phyloP scores from a whole-genome alignment of 1,140 invertebrate species.

The Drosophila saltans region DNA sequence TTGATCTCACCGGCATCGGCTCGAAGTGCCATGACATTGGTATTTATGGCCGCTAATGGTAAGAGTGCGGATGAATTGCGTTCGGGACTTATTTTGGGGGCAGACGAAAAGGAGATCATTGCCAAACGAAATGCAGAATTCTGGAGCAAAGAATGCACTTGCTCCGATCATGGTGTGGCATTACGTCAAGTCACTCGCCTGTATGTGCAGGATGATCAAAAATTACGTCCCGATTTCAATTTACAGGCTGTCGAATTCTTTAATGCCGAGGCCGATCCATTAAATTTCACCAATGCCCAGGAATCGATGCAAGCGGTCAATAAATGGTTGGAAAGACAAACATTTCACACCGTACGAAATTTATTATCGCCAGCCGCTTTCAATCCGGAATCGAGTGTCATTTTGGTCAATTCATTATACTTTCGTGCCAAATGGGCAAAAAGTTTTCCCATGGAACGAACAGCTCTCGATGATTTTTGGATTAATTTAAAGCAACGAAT shows the following conservation, averaged over 20 bases:
- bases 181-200: conserved; percentile 58
- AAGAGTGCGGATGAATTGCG: conserved; percentile 54
- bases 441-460: conserved; percentile 83
- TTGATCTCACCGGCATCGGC: conserved; percentile 57
- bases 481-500: conserved; percentile 50
- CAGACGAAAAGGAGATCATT: conserved; percentile 44
- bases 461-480: conserved; percentile 63
- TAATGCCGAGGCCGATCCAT: conserved; percentile 79
- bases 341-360: conserved; percentile 86
- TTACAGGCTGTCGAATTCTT: conserved; percentile 55
- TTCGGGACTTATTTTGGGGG: conserved; percentile 39
- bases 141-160: conserved; percentile 49
- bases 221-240: conserved; percentile 52
- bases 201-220: conserved; percentile 48
- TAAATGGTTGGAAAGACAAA: conserved; percentile 86
- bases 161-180: conserved; percentile 27
- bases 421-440: conserved; percentile 88
- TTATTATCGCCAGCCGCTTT: conserved; percentile 84
- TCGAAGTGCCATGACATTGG: conserved; percentile 59
- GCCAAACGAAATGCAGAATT: conserved; percentile 55
- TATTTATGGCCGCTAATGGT: conserved; percentile 57
- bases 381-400: conserved; percentile 78
- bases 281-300: conserved; percentile 84
- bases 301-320: conserved; percentile 85
- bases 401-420: conserved; percentile 87